phyloP scores from a whole-genome alignment of 2,113 vertebrate species.

The Tyrannus savana region DNA sequence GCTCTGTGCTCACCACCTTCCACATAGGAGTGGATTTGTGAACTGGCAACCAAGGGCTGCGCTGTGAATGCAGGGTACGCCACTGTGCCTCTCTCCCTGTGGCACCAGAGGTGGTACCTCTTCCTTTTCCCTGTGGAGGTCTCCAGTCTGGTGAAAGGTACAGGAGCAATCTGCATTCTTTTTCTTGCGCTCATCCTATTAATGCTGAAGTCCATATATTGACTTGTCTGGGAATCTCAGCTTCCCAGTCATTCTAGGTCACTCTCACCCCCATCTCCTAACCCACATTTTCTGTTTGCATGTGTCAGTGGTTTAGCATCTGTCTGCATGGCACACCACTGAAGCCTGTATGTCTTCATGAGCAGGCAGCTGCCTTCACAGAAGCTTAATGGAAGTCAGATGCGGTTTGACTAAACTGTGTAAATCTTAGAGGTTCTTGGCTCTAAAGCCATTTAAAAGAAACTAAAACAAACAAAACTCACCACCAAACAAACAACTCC shows the following conservation, averaged over 20 bases:
- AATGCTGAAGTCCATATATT: neutral
- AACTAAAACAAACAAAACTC: neutral
- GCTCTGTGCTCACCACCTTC: neutral
- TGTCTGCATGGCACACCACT: neutral
- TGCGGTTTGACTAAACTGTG: neutral
- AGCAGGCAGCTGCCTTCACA: neutral
- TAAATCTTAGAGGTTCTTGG: neutral
- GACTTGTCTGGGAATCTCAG: neutral
- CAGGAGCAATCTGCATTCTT: neutral
- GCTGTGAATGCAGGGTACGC: rapidly evolving
- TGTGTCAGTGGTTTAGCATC: neutral
- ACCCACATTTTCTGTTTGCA: neutral
- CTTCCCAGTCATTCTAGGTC: neutral
- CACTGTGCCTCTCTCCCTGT: rapidly evolving
- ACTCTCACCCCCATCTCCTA: neutral
- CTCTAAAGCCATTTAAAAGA: neutral
- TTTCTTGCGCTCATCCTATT: neutral
- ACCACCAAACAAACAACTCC: neutral
- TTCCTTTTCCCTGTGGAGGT: neutral
- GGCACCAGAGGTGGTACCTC: too few relatives aligned
- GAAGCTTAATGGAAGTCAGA: neutral
- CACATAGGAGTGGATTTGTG: rapidly evolving
- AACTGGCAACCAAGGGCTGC: neutral
- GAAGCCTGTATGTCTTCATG: neutral
- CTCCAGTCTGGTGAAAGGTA: neutral